phyloP scores from a whole-genome alignment of 2,113 vertebrate genomes.

The Trichomycterus rosablanca region DNA sequence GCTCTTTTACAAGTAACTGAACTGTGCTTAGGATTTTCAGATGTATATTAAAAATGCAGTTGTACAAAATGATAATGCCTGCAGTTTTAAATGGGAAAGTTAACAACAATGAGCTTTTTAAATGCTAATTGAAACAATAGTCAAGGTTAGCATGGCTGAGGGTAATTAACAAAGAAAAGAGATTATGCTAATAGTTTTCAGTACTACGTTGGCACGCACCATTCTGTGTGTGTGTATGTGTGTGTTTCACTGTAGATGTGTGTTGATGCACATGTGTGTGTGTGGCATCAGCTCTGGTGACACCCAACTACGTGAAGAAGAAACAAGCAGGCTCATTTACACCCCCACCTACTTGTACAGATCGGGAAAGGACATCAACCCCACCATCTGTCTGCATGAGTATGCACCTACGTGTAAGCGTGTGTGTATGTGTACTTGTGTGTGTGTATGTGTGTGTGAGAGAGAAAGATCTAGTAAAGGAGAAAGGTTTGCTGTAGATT shows the following conservation, averaged over 20 bases:
- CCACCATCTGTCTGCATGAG: constrained; percentile 20
- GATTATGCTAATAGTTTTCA: constrained; percentile 82
- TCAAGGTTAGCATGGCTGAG: constrained; percentile 80
- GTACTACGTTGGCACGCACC: constrained; percentile 79
- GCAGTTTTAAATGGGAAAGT: constrained; percentile 54
- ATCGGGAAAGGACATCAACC: constrained; percentile 18
- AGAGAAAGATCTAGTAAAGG: not conserved
- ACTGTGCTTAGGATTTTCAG: not conserved
- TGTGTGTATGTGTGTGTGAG: constrained; percentile 9
- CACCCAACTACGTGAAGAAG: constrained; percentile 21
- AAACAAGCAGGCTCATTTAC: constrained; percentile 27
- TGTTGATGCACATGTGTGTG: constrained; percentile 21
- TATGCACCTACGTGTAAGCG: not conserved
- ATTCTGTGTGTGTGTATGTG: constrained; percentile 71
- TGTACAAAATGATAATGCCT: too few relatives aligned
- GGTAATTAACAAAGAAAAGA: constrained; percentile 87
- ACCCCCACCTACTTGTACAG: constrained; percentile 28
- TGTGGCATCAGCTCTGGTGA: constrained; percentile 8
- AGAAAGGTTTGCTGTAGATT: not conserved
- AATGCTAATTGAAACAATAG: constrained; percentile 82
- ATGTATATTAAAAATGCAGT: not conserved
- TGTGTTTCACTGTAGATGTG: constrained; percentile 7
- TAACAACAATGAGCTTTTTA: constrained; percentile 73
- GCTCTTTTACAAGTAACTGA: not conserved
- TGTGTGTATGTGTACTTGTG: not conserved